Conservation (phyloP, 2,888 invertebrate genomes). For the Daptonema setosum region DNA sequence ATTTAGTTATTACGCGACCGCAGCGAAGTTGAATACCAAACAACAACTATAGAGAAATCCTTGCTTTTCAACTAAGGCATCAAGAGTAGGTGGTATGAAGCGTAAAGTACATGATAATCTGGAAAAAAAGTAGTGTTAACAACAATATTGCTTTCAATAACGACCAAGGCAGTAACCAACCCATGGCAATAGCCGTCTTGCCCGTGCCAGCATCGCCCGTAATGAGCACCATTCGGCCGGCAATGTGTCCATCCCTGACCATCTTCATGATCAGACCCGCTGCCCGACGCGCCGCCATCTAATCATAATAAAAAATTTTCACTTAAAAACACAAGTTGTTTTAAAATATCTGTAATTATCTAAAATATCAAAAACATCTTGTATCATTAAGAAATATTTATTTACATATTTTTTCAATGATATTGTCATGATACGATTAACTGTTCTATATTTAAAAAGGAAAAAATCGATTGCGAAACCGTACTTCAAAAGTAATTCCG, state of each 20-base stretch:
- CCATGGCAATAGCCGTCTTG: slow-evolving; percentile 97
- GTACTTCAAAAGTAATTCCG: neutral
- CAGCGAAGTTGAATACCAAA: too few species aligned
- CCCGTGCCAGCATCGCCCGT: slow-evolving; percentile 33
- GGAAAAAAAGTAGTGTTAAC: too few species aligned
- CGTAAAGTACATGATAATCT: too few species aligned
- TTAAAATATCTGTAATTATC: slow-evolving; percentile 24
- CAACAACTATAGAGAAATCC: too few species aligned
- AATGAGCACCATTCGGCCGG: slow-evolving; percentile 73
- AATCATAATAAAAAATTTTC: slow-evolving; percentile 29
- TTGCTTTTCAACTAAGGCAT: too few species aligned
- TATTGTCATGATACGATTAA: neutral
- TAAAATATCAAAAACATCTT: neutral
- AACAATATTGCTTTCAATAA: too few species aligned
- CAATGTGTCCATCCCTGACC: slow-evolving; percentile 94
- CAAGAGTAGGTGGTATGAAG: too few species aligned
- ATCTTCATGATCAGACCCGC: slow-evolving; percentile 86
- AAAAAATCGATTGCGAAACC: neutral
- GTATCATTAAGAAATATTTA: neutral
- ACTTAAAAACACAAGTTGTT: slow-evolving; percentile 91
- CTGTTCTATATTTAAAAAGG: neutral
- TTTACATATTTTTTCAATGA: neutral
- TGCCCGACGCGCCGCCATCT: slow-evolving; percentile 64
- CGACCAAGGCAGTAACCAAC: slow-evolving; percentile 26
- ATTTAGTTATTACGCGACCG: too few species aligned